Evolutionary conservation across 2,888 invertebrate genomes (phyloP).

Genomic region (Atrina japonica): DNA sequence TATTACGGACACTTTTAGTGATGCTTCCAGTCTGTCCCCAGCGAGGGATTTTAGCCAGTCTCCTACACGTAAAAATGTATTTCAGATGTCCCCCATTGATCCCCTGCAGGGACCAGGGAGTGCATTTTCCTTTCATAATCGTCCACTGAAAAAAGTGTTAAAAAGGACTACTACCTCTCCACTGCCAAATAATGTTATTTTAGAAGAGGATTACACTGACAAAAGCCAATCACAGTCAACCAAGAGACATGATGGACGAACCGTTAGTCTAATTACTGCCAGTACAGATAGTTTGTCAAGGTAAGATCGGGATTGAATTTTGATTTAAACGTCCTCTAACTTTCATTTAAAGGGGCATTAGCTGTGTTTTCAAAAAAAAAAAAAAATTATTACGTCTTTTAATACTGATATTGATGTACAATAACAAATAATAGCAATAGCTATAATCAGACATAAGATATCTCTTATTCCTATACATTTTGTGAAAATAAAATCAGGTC

Average conservation of each 20-base stretch:
- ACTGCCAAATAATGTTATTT: conserved; percentile 52
- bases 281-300: conserved; percentile 78
- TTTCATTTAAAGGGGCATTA: too few relatives aligned
- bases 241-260: conserved; percentile 50
- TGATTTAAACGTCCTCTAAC: too few relatives aligned
- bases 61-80: background rate
- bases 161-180: conserved; percentile 65
- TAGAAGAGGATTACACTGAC: conserved; percentile 57
- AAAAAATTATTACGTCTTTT: too few relatives aligned
- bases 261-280: conserved; percentile 75
- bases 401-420: too few relatives aligned
- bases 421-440: too few relatives aligned
- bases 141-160: conserved; percentile 66
- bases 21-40: conserved; percentile 17
- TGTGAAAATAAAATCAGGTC: too few relatives aligned
- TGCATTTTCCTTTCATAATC: conserved; percentile 39
- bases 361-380: too few relatives aligned
- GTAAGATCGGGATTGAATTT: conserved; percentile 58
- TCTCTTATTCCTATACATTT: too few relatives aligned
- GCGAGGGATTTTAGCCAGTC: background rate
- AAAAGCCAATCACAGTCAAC: conserved; percentile 34
- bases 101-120: conserved; percentile 31
- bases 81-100: conserved; percentile 1
- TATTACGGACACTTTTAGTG: conserved; percentile 20
- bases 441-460: too few relatives aligned